Evolutionary conservation across 2,797 vertebrate genomes (phyloP), one percentile per base, ranked within the genome.

Genomic region (Gambusia yucatana): DNA sequence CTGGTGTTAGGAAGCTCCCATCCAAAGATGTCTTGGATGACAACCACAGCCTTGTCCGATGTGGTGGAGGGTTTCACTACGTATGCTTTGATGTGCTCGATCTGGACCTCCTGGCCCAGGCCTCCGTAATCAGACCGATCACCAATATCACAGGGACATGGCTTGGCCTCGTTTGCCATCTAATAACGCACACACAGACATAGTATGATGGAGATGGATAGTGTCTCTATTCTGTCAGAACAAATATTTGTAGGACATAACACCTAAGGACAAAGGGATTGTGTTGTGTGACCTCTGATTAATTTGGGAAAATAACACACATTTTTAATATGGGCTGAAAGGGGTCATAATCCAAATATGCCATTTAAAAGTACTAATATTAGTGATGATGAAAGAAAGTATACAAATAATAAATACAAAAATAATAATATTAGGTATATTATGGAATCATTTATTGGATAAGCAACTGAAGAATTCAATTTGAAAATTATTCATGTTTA

Each of bases 1-100:
- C 98, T 96, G 2, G 96, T 98, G 78, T 99, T 98, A 81, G 97
- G 94, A 57, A 99, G 94, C 44, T 89, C 86, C 97, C 98, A 99
- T 69, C 98, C 98, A 61, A 86, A 98, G 75, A 98, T 94, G 65
- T 99, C 98, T 39, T 99, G 98, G 82, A 96, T 92, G 72, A 99
- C 95, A 76, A 99, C 94, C 77, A 99, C 81, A 1, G 97, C 97
- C 88, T 95, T 98, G 83, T 97, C 95, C 0, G 96, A 95, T 1
- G 87, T 76, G 28, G 79, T 72, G 0, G 94, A 74, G 52, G 96
- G 96, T 81, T 94, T 96, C 36, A 96, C 96, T 11, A 98, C 55
- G 30, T 99, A 99, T 20, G 96, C 96, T 48, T 95, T 95, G 84
- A 95, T 92, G 89, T 98, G 96, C 48, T 97, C 96, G 0, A 98